Percentiles rank a stretch among this genome's conserved stretches.
Conservation (phyloP, 2,113 vertebrate genomes). For the Desmodus rotundus region DNA sequence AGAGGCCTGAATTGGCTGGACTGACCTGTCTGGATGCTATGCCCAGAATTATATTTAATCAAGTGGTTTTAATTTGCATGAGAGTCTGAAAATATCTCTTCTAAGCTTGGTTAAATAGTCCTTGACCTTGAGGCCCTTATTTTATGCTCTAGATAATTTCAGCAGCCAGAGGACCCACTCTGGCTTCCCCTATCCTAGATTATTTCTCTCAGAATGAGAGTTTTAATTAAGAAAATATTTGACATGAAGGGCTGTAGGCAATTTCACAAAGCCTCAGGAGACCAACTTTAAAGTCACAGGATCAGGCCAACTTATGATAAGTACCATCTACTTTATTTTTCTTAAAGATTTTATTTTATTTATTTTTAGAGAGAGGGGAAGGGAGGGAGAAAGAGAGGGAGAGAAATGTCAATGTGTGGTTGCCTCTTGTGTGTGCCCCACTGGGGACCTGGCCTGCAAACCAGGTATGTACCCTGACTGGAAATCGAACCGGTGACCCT, state of each 20-base stretch:
- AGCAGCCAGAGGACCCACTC: background rate
- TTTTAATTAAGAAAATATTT: constrained; percentile 54
- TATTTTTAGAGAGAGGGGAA: too few relatives aligned
- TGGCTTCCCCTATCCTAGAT: background rate
- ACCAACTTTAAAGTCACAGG: background rate
- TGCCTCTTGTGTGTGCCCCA: too few relatives aligned
- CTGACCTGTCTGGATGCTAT: constrained; percentile 14
- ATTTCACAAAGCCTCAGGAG: constrained; percentile 2
- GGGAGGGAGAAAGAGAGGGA: too few relatives aligned
- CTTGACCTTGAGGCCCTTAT: constrained; percentile 39
- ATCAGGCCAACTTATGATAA: background rate
- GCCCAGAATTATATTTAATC: constrained; percentile 49
- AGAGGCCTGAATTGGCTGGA: background rate
- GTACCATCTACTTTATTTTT: background rate
- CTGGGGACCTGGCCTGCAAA: too few relatives aligned
- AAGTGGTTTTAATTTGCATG: constrained; percentile 42
- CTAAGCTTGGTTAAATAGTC: constrained; percentile 38
- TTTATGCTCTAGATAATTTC: constrained; percentile 45
- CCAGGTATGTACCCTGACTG: too few relatives aligned
- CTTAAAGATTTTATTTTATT: too few relatives aligned
- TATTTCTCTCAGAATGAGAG: constrained; percentile 29
- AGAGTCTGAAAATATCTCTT: constrained; percentile 44
- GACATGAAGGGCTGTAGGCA: background rate
- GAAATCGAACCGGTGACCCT: too few relatives aligned
- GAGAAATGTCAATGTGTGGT: too few relatives aligned